Percentiles rank a stretch among this genome's conserved stretches.
phyloP scores from a whole-genome alignment of 1,140 invertebrate species.

The Goniozus legneri region DNA sequence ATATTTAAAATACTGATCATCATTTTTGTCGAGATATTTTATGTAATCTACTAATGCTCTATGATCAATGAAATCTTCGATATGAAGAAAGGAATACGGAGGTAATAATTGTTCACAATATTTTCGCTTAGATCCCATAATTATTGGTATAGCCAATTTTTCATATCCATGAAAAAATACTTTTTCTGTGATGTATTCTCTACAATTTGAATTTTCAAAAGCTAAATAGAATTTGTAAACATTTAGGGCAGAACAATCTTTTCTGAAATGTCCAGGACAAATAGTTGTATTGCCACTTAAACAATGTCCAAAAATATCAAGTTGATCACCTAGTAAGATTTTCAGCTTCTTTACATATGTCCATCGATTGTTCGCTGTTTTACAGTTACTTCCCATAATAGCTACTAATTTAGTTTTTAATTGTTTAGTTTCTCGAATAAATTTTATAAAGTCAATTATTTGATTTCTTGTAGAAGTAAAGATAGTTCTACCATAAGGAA shows the following conservation, averaged over 20 bases:
- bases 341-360: constrained; percentile 59
- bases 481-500: constrained; percentile 64
- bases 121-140: constrained; percentile 59
- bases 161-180: constrained; percentile 63
- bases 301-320: constrained; percentile 41
- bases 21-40: constrained; percentile 56
- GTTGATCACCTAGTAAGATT: constrained; percentile 35
- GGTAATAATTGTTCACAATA: constrained; percentile 61
- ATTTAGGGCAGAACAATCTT: constrained; percentile 57
- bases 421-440: not conserved
- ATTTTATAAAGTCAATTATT: constrained; percentile 13
- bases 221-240: constrained; percentile 73
- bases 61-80: constrained; percentile 67
- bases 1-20: constrained; percentile 59
- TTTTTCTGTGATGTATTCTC: constrained; percentile 72
- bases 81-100: constrained; percentile 67
- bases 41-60: constrained; percentile 64
- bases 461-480: constrained; percentile 19
- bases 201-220: constrained; percentile 72
- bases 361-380: constrained; percentile 56
- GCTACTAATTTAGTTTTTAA: constrained; percentile 52
- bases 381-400: constrained; percentile 65
- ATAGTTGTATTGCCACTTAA: constrained; percentile 32
- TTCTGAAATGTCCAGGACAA: constrained; percentile 61
- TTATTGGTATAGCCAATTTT: constrained; percentile 67